phyloP scores from a whole-genome alignment of 2,888 invertebrate species.

The Caenorhabditis sp. region DNA sequence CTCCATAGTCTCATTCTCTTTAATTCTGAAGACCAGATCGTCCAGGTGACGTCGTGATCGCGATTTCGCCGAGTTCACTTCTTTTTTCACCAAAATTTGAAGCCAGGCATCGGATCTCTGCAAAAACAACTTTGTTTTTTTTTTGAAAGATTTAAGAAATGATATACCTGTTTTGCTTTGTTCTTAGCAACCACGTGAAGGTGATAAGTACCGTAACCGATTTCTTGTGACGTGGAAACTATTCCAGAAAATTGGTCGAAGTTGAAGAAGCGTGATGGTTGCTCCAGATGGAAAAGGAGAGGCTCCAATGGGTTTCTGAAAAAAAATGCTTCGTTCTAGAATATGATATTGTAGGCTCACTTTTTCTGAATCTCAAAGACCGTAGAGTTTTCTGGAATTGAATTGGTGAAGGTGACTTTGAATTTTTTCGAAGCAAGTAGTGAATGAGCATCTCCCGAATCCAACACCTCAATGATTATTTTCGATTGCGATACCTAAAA shows the following conservation, averaged over 20 bases:
- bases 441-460: constrained; percentile 27
- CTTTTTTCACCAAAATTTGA: constrained; percentile 24
- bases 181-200: constrained; percentile 28
- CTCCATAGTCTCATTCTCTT: constrained; percentile 37
- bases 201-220: constrained; percentile 43
- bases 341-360: constrained; percentile 6
- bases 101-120: constrained; percentile 44
- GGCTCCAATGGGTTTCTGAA: constrained; percentile 32
- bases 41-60: constrained; percentile 42
- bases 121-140: neutral
- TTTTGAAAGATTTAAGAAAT: neutral
- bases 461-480: constrained; percentile 32
- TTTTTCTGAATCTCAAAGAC: constrained; percentile 38
- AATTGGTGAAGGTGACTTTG: neutral
- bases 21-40: constrained; percentile 41
- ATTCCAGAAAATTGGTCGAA: constrained; percentile 31
- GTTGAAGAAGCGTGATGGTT: constrained; percentile 39
- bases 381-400: constrained; percentile 5
- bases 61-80: neutral
- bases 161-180: constrained; percentile 16
- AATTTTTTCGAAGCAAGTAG: constrained; percentile 14
- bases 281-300: constrained; percentile 36
- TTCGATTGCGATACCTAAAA: constrained; percentile 33
- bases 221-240: constrained; percentile 22
- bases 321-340: neutral